Base-by-base conservation (phyloP, 2,797 vertebrate genomes). In the Hypotaenidia okinawae region DNA sequence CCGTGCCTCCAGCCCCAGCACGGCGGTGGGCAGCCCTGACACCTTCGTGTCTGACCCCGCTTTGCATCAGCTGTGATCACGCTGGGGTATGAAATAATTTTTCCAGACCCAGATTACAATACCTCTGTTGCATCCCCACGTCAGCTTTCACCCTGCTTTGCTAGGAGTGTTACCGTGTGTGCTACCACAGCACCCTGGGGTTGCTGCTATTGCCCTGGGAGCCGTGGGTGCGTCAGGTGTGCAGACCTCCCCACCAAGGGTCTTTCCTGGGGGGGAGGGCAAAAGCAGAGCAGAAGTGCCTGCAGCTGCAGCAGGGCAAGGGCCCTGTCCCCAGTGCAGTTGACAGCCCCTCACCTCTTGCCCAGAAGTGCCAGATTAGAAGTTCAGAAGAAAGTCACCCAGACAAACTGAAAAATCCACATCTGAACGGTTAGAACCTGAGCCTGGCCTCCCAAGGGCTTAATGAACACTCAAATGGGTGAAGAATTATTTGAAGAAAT, bases 91-190 rank as follows among this genome's bases (percentile, higher is more conserved):
- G 58, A 30, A 74, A 67, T 43, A 2, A 11, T 77, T 68, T 63
- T 78, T 51, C 63, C 23, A 45, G 37, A 18, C 47, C 66, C 13
- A 37, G 84, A 18, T 24, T 10, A 3, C 1, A 76, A 75, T 41
- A 32, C 11, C 49, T 64, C 49, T 74, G 73, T 37, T 21, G 55
- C 43, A 32, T 19, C 72, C 27, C 47, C 33, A 11, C 5, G 1
- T 61, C 62, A 35, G 59, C 39, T 51, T 8, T 72, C 32, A 2
- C 11, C 45, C 35, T 3, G 17, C 37, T 62, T 27, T 51, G 78
- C 67, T 30, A 32, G 43, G 63, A 77, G 33, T 6, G 54, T 33
- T 43, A 30, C 23, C 1, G 1, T 1, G 2, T 0, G 4, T 24
- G 19, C 70, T 58, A 39, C 75, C n/a, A 24, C 14, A 58, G 33